phyloP scores from a whole-genome alignment of 2,888 invertebrate genomes.

The Dryococelus australis region DNA sequence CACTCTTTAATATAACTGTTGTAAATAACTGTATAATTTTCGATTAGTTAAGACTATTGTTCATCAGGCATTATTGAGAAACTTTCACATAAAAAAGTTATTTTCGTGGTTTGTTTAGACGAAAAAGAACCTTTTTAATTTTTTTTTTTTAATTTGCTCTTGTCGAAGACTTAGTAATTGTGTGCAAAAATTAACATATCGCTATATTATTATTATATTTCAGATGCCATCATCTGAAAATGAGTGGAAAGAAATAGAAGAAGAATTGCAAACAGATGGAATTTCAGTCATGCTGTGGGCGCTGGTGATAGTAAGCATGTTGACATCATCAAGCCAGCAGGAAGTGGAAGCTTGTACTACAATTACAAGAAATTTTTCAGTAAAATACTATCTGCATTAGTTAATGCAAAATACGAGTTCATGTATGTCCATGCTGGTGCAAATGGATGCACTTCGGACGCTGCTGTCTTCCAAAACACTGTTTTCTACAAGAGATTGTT shows the following conservation, averaged over 20 bases:
- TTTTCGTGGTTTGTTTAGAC: neutral
- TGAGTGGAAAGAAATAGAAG: constrained; percentile 17
- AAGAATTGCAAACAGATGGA: neutral
- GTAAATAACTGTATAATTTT: no score
- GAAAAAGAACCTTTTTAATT: no score
- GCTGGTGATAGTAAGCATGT: constrained; percentile 17
- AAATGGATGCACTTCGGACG: neutral
- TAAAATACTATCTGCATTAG: constrained; percentile 12
- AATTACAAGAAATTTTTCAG: constrained; percentile 25
- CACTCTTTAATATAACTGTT: no score
- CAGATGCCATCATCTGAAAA: constrained; percentile 17
- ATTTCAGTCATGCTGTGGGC: neutral
- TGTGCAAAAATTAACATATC: neutral
- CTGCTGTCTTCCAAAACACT: neutral
- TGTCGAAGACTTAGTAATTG: neutral
- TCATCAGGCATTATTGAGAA: no score
- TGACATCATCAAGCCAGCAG: neutral
- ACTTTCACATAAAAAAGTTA: neutral
- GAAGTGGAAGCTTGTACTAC: constrained; percentile 4
- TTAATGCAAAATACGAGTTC: constrained; percentile 17
- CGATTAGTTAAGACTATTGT: no score
- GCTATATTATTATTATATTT: neutral
- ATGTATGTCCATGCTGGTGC: neutral
- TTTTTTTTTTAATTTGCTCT: neutral
- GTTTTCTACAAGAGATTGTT: neutral